phyloP scores from a whole-genome alignment of 2,797 vertebrate genomes.

The Enteromius viviparus region DNA sequence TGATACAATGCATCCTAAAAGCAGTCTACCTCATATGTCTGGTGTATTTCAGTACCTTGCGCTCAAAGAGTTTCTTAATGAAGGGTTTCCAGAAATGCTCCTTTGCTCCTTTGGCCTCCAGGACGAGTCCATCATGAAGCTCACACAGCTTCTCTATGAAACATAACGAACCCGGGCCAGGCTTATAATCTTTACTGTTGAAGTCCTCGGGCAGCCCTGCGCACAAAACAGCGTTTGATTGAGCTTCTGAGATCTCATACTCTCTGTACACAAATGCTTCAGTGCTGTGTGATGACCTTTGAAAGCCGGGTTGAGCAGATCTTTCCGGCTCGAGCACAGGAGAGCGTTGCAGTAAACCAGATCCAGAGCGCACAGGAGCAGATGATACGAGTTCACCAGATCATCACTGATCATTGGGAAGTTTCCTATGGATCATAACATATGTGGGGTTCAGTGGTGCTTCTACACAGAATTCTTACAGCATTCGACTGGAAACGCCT shows the following conservation, averaged over 20 bases:
- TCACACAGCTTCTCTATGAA: constrained; percentile 92
- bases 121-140: constrained; percentile 88
- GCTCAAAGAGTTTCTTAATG: constrained; percentile 91
- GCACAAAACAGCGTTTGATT: not conserved
- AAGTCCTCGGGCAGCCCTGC: constrained; percentile 89
- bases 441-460: not conserved
- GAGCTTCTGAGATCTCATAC: not conserved
- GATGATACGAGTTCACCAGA: constrained; percentile 95
- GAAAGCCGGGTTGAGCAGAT: constrained; percentile 89
- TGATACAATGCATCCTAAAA: not conserved
- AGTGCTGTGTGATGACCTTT: constrained; percentile 76
- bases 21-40: not conserved
- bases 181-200: constrained; percentile 84
- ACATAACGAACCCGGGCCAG: constrained; percentile 81
- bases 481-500: not conserved
- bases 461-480: not conserved
- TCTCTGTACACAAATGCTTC: not conserved
- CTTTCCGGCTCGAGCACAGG: constrained; percentile 87
- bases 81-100: constrained; percentile 98
- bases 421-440: constrained; percentile 79
- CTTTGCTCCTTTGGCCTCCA: constrained; percentile 96
- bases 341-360: constrained; percentile 90
- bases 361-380: constrained; percentile 90
- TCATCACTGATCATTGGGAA: constrained; percentile 98
- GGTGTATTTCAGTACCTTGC: constrained; percentile 75